These are phyloP conservation scores for Lycia hirtaria DNA, from an alignment of 2,888 invertebrate genomes.

Conservation along the genomic window DNA sequence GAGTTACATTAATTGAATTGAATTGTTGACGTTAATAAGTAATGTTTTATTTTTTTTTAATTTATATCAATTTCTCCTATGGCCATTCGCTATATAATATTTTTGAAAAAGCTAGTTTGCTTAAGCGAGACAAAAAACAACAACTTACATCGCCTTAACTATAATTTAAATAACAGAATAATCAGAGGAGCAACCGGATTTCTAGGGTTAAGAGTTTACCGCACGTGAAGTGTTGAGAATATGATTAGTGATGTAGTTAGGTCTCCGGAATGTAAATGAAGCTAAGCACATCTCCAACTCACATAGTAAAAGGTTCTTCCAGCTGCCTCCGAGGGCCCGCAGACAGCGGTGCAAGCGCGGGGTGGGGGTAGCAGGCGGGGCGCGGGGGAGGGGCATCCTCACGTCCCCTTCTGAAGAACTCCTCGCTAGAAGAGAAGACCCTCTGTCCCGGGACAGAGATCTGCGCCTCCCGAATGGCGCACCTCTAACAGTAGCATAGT, in stretches of 20 bases:
- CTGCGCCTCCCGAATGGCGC: conserved; percentile 78
- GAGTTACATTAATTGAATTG: too few relatives aligned
- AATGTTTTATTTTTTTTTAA: too few relatives aligned
- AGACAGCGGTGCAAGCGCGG: conserved; percentile 89
- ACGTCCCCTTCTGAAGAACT: conserved; percentile 91
- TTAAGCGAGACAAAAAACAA: too few relatives aligned
- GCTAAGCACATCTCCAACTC: conserved; percentile 81
- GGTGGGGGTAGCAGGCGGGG: conserved; percentile 71
- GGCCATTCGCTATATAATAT: too few relatives aligned
- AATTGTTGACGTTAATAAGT: too few relatives aligned
- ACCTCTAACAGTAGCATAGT: conserved; percentile 76
- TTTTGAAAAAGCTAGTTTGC: too few relatives aligned
- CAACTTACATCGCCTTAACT: too few relatives aligned
- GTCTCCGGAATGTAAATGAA: conserved; percentile 47
- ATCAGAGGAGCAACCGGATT: conserved; percentile 63
- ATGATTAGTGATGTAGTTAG: conserved; percentile 38
- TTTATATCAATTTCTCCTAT: too few relatives aligned
- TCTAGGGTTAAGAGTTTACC: conserved; percentile 58
- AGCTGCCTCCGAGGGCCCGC: conserved; percentile 90
- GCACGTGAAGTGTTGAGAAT: conserved; percentile 46
- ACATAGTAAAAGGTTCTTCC: conserved; percentile 92
- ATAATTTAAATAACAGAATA: conserved; percentile 72
- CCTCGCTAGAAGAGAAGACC: conserved; percentile 83
- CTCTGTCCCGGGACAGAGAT: conserved; percentile 80
- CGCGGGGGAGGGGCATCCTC: conserved; percentile 68